Base-by-base conservation (phyloP, 2,888 invertebrate genomes). In the Osedax fenrisi region DNA sequence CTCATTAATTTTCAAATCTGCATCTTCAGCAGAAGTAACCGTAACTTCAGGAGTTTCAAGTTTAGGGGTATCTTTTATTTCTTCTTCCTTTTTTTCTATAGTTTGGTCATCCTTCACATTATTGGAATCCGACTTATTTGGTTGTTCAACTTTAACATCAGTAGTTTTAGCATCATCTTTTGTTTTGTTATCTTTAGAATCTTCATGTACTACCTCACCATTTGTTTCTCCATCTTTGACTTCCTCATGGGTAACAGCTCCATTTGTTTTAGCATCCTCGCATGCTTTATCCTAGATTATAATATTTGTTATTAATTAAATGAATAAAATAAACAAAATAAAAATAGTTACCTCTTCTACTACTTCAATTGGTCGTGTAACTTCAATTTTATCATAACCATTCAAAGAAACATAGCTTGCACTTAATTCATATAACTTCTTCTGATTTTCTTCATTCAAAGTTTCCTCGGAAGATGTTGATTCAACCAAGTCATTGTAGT, bases 381-480 rank as follows among this genome's bases (percentile, higher is more conserved):
- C 80, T 56, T 81, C 80, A 10, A 81, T 77, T 22, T 80, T 77
- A 72, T 81, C 81, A 69, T 77, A 81, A 2, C 81, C 81, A 23
- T 81, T 80, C 74, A 82, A 73, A 59, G 79, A 61, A 67, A 78
- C 77, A 77, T 81, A 81, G 2, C 80, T 79, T 13, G 79, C 82
- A 74, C 80, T 80, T 73, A 81, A 61, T 41, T 81, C 80, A 79
- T 80, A 82, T 64, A 82, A 71, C 69, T 78, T 79, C 77, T 81
- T 79, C 78, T 81, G 80, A 22, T 81, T 76, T 61, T 80, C 81
- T 74, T 81, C 81, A 64, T 80, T 77, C 27, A 76, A 62, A 0
- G 82, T 77, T 73, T 82, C 82, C 67, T 79, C 81, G 2, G 81
- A 81, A 1, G 81, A 80, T 66, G 78, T 77, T 25, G 72, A 73